phyloP scores from a whole-genome alignment of 2,113 vertebrate genomes.

The Indicator indicator region DNA sequence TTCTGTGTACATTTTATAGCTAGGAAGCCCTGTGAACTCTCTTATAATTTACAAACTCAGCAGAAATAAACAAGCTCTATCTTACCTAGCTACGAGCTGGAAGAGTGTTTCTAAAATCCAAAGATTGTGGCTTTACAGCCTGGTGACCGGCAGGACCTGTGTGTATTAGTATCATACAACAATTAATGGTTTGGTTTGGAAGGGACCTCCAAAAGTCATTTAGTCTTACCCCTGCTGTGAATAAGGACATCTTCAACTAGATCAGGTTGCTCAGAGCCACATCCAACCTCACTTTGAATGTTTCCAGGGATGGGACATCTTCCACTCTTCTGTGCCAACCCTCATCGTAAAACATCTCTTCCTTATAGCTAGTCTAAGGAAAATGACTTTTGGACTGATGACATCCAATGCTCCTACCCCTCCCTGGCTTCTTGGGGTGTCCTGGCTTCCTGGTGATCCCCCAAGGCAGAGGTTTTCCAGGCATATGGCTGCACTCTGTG shows the following conservation, averaged over 20 bases:
- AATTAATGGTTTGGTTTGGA: background rate
- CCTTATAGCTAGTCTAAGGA: background rate
- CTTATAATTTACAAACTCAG: background rate
- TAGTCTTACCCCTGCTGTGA: background rate
- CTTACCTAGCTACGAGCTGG: background rate
- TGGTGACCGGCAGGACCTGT: background rate
- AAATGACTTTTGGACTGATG: background rate
- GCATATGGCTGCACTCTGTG: rapidly evolving
- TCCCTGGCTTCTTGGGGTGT: rapidly evolving
- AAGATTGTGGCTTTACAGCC: rapidly evolving
- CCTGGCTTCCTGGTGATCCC: too few species aligned
- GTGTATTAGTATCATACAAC: background rate
- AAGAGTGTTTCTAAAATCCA: background rate
- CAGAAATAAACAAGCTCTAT: background rate
- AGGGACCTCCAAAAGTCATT: background rate
- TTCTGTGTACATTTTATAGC: background rate
- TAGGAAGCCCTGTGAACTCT: background rate
- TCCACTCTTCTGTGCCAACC: background rate
- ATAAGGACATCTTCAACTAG: background rate
- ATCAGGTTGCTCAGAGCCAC: background rate
- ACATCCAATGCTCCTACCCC: background rate
- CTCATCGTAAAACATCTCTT: background rate
- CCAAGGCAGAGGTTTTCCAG: background rate
- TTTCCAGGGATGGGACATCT: background rate
- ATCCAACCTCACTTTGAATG: background rate